Evolutionary conservation across 1,140 invertebrate genomes (phyloP), one percentile per base, ranked within the genome.

Genomic region (Lycorma delicatula): DNA sequence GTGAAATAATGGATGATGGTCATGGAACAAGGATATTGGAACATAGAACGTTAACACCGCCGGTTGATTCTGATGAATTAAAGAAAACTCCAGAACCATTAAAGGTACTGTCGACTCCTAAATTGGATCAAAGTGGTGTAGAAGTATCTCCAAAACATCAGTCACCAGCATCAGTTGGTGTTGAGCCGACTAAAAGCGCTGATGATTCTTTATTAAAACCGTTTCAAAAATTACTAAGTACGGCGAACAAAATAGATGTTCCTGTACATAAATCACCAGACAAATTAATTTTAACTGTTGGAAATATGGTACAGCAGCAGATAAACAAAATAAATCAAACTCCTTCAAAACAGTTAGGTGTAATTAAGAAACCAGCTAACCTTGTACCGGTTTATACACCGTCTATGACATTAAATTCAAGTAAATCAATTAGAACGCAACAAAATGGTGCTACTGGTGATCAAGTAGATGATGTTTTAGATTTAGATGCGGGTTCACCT

Each of bases 401-500:
- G 26, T 27, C 47, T 11, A 49, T 54, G 1, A 29, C 52, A 41
- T 50, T 60, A 6, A 60, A 63, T 29, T 52, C 52, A 7, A 59
- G 52, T 25, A 60, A 60, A 27, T 36, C 31, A 11, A 18, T 7
- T 18, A 28, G 56, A 25, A 16, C 41, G 1, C 46, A 50, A 12
- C 56, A 57, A 51, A 57, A 57, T 41, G 56, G 56, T 18, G n/a
- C n/a, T n/a, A n/a, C n/a, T n/a, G 58, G 59, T 23, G 60, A 62
- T n/a, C 47, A 58, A 26, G 55, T 38, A 23, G 60, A 61, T 46
- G 63, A 61, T 48, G 56, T 52, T 20, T 48, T 64, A 46, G 56
- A 60, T 47, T 55, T 59, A 25, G 54, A 56, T 53, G 44, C 54
- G 12, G 60, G 59, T 50, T 91, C 88, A 11, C 89, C 90, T 0